These are phyloP conservation scores for Oncorhynchus masou DNA, from an alignment of 2,113 vertebrate genomes.

Conservation along the genomic window DNA sequence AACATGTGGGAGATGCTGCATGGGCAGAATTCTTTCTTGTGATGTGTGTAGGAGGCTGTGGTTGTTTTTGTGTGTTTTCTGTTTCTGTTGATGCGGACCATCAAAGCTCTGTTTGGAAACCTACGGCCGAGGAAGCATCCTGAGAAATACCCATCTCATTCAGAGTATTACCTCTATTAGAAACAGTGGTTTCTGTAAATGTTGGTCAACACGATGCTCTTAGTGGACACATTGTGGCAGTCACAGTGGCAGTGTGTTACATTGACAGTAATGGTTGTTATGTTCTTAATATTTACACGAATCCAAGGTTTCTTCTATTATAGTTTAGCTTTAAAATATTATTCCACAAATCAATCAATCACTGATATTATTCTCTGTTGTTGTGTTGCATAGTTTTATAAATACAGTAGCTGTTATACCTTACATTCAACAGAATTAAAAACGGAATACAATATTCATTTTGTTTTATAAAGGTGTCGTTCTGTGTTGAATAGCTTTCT, in stretches of 20 bases:
- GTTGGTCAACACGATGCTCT: too few relatives aligned
- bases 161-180: background rate
- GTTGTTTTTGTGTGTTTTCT: slow-evolving; percentile 65
- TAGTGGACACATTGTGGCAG: too few relatives aligned
- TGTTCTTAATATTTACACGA: too few relatives aligned
- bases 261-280: too few relatives aligned
- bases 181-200: background rate
- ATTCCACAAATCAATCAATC: background rate
- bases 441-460: background rate
- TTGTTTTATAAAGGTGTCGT: background rate
- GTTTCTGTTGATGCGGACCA: slow-evolving; percentile 66
- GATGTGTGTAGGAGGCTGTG: slow-evolving; percentile 60
- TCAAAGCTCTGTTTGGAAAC: slow-evolving; percentile 48
- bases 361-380: background rate
- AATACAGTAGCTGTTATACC: background rate
- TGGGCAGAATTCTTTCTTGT: slow-evolving; percentile 29
- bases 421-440: background rate
- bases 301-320: too few relatives aligned
- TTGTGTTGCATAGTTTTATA: background rate
- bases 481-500: background rate
- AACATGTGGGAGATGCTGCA: slow-evolving; percentile 58
- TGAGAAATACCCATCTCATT: background rate
- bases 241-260: too few relatives aligned
- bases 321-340: background rate
- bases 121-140: background rate